These are phyloP conservation scores for Catostomus latipinnis DNA, from an alignment of 2,797 vertebrate species.

Conservation along the genomic window DNA sequence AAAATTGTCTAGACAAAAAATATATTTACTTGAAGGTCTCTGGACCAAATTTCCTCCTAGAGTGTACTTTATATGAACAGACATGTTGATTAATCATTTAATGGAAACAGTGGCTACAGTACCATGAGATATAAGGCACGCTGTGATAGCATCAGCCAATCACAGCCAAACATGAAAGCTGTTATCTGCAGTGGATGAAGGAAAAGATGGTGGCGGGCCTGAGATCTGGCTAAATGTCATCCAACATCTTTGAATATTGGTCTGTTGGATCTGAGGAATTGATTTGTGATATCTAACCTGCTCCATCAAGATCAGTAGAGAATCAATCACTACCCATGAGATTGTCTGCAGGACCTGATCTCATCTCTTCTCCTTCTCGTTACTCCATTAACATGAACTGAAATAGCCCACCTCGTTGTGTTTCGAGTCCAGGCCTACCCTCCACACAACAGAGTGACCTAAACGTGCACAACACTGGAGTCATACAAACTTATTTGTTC, in stretches of 20 bases:
- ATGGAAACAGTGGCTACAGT: background rate
- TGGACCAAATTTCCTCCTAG: background rate
- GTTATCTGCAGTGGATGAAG: constrained; percentile 9
- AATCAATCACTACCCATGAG: constrained; percentile 37
- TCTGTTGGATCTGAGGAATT: constrained; percentile 21
- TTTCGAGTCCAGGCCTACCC: constrained; percentile 27
- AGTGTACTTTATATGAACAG: background rate
- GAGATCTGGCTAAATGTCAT: constrained; percentile 10
- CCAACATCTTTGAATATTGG: constrained; percentile 40
- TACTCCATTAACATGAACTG: constrained; percentile 42
- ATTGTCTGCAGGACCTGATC: constrained; percentile 18
- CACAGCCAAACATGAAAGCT: constrained; percentile 2
- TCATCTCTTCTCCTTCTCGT: constrained; percentile 21
- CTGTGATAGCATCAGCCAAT: constrained; percentile 39
- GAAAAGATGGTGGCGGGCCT: background rate
- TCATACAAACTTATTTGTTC: background rate
- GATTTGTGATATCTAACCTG: constrained; percentile 35
- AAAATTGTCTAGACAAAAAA: no score
- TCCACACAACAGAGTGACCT: constrained; percentile 35
- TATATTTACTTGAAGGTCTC: background rate
- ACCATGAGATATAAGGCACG: constrained; percentile 10
- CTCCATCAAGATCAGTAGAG: constrained; percentile 37
- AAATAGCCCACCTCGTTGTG: constrained; percentile 34
- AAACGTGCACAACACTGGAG: background rate
- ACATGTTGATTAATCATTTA: background rate